Evolutionary conservation across 1,140 invertebrate species (phyloP).

Genomic region (Macrocentrus cingulum): DNA sequence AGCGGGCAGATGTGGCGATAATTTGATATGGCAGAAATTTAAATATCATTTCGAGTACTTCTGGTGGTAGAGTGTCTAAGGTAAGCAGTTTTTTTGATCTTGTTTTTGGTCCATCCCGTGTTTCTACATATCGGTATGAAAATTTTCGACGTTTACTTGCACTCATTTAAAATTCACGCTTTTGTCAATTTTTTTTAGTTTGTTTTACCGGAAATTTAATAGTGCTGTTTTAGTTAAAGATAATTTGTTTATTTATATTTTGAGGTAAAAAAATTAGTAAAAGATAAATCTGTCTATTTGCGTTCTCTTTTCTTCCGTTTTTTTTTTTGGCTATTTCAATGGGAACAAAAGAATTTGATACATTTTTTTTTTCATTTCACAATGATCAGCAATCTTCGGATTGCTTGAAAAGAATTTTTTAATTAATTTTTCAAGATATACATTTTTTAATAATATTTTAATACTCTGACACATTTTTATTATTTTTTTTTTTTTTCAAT

Average conservation of each 20-base stretch:
- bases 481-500: too few relatives aligned
- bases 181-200: conserved; percentile 1
- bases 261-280: conserved; percentile 34
- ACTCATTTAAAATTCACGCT: conserved; percentile 33
- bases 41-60: conserved; percentile 51
- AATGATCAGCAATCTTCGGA: neutral
- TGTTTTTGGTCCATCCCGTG: neutral
- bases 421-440: neutral
- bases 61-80: conserved; percentile 48
- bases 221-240: too few relatives aligned
- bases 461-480: too few relatives aligned
- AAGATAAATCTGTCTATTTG: conserved; percentile 31
- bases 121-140: conserved; percentile 25
- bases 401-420: neutral
- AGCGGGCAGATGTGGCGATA: conserved; percentile 42
- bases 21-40: conserved; percentile 43
- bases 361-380: neutral
- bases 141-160: conserved; percentile 33
- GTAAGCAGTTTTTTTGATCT: conserved; percentile 19
- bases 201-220: too few relatives aligned
- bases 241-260: neutral
- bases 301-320: neutral
- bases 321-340: conserved; percentile 1
- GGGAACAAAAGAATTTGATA: conserved; percentile 31
- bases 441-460: too few relatives aligned